phyloP scores from a whole-genome alignment of 2,797 vertebrate genomes.

The Ispidina picta region DNA sequence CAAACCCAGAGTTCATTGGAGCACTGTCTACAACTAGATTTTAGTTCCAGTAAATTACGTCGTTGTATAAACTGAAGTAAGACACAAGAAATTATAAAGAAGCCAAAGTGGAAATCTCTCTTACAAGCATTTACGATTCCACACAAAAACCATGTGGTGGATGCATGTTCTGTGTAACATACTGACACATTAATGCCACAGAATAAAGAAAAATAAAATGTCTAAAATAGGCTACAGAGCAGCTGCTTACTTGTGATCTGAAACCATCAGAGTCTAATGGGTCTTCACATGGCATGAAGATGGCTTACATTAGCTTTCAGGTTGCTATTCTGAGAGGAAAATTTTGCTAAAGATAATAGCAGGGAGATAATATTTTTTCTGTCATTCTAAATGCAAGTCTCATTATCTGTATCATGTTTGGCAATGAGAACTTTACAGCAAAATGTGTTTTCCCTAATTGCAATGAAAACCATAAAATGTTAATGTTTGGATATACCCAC shows the following conservation, averaged over 20 bases:
- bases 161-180: constrained; percentile 69
- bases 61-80: constrained; percentile 53
- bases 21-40: neutral
- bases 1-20: neutral
- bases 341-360: constrained; percentile 81
- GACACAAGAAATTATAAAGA: constrained; percentile 38
- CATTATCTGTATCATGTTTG: constrained; percentile 76
- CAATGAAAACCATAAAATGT: constrained; percentile 69
- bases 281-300: constrained; percentile 75
- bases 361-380: constrained; percentile 74
- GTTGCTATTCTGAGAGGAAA: constrained; percentile 78
- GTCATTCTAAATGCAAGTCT: constrained; percentile 78
- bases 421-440: constrained; percentile 77
- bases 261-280: constrained; percentile 80
- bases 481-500: constrained; percentile 45
- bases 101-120: constrained; percentile 59
- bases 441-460: constrained; percentile 77
- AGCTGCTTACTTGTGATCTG: constrained; percentile 77
- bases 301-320: constrained; percentile 81
- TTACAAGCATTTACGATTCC: constrained; percentile 68
- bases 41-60: constrained; percentile 35
- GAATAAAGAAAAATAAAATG: constrained; percentile 78
- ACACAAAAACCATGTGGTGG: constrained; percentile 60
- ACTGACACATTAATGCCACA: constrained; percentile 77
- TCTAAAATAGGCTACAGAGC: constrained; percentile 73